Conservation (phyloP, 2,113 vertebrate genomes). For the Zosterops hypoxanthus region DNA sequence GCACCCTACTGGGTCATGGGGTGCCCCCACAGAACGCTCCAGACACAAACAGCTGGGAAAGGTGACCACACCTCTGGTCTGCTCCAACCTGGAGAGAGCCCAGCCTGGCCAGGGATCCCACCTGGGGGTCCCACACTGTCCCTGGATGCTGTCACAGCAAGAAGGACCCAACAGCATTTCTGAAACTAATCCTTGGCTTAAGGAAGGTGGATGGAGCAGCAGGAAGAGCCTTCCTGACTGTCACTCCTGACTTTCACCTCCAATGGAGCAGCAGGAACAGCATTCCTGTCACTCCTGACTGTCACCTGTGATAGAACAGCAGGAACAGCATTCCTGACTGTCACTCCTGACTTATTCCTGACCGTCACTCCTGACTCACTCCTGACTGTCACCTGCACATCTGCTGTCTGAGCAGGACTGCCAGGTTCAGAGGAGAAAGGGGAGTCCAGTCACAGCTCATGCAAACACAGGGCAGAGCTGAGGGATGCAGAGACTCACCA, state of each 20-base stretch:
- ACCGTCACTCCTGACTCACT: not conserved
- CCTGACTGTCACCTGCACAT: not conserved
- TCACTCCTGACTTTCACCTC: not conserved
- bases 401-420: not conserved
- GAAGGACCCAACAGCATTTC: not conserved
- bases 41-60: not conserved
- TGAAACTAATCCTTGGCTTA: not conserved
- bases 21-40: fast-evolving
- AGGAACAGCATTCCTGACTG: not conserved
- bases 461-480: not conserved
- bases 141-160: not conserved
- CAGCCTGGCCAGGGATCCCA: not conserved
- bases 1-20: fast-evolving
- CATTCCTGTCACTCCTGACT: not conserved
- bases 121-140: not conserved
- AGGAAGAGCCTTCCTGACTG: not conserved
- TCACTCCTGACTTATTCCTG: not conserved
- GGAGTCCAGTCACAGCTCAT: not conserved
- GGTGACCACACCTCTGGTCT: not conserved
- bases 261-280: not conserved
- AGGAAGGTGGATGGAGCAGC: not conserved
- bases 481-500: slow-evolving; percentile 76
- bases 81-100: not conserved
- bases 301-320: not conserved
- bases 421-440: not conserved